phyloP scores from a whole-genome alignment of 2,113 vertebrate species.

The Chionis minor region DNA sequence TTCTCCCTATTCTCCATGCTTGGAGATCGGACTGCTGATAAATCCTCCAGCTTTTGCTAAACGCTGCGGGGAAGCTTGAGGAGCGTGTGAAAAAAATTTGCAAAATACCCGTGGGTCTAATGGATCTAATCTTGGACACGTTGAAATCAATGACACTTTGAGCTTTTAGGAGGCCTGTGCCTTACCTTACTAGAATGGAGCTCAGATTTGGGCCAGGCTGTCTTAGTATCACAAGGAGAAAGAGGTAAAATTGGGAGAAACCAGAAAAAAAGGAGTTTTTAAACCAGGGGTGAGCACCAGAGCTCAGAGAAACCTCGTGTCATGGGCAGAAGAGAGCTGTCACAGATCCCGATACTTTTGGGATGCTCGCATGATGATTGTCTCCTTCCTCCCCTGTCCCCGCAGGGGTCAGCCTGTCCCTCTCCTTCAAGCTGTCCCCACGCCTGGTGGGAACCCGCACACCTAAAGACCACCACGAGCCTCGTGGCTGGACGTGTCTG shows the following conservation, averaged over 20 bases:
- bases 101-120: background rate
- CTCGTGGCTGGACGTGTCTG: background rate
- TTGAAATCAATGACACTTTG: background rate
- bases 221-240: background rate
- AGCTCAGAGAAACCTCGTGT: background rate
- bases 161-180: background rate
- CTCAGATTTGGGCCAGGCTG: background rate
- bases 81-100: background rate
- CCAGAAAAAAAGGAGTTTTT: background rate
- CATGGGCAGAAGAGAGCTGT: background rate
- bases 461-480: background rate
- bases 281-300: background rate
- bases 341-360: accelerated
- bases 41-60: background rate
- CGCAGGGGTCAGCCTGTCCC: accelerated
- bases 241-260: background rate
- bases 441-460: accelerated
- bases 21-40: background rate
- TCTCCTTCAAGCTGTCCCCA: no score
- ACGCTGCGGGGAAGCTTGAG: background rate
- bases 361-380: background rate
- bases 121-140: accelerated
- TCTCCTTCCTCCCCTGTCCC: background rate
- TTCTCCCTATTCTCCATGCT: background rate
- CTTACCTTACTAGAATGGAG: background rate